Base-by-base conservation (phyloP, 2,113 vertebrate species). In the Ammodramus savannarum region DNA sequence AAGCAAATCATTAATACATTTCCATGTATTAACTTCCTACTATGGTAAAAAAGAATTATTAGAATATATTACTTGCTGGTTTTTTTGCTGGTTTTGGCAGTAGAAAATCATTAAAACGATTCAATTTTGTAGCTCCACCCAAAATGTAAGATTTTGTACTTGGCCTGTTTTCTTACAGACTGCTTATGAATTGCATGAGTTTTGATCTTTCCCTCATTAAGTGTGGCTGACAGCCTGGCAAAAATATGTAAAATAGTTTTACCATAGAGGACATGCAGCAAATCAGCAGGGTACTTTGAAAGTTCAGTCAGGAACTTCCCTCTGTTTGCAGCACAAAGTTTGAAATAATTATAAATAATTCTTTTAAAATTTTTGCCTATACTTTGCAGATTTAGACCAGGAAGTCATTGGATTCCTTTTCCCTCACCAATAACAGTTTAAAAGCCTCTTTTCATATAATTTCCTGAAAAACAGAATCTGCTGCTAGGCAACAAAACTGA, bases 91-190 rank as follows among this genome's bases (percentile, higher is more conserved):
- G 68, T 63, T 3, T 79, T 59, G 22, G 58, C 67, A 87, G 87
- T 94, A 85, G 76, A 94, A 98, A 97, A 90, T 58, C 27, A 84
- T 95, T 87, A 69, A 85, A 95, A 91, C 10, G 6, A 62, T 58
- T 67, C 11, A 79, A 61, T 62, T 39, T 27, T 57, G 11, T 69
- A 81, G 22, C 25, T 91, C 11, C 38, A n/a, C 31, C 6, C 12
- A 51, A 76, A 80, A 54, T 32, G 4, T 27, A 75, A 83, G 22
- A 18, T 57, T 86, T 84, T 51, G 9, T 52, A 23, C 20, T 77
- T 92, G 48, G 16, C 31, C 38, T 74, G 43, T 79, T 89, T 83
- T 49, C 73, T 95, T 94, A 85, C 39, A 62, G 32, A 69, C 41
- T 62, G 58, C 61, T 80, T 92, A 63, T 63, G 43, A 96, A 91